Base-by-base conservation (phyloP, 2,797 vertebrate genomes). In the Dendrocincla fuliginosa region DNA sequence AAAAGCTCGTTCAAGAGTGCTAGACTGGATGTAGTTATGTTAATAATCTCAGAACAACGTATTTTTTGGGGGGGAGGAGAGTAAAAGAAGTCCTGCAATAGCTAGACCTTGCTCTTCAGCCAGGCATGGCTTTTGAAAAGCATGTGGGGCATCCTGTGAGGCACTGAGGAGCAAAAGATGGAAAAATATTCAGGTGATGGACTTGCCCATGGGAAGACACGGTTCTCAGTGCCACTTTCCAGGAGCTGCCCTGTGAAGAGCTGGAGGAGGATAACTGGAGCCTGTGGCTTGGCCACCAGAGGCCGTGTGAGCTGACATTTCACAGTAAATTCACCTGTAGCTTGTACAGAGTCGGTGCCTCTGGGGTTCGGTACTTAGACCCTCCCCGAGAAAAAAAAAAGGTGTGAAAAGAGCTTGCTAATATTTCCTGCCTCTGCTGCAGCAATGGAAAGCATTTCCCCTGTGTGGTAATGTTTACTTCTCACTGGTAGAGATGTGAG, bases 171-270 rank as follows among this genome's bases (percentile, higher is more conserved):
- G 20, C 19, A 6, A 49, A n/a, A 28, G 18, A 12, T 13, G 22
- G 47, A 32, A 9, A 16, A 64, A 11, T 30, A 9, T 30, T 22
- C 27, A 19, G 30, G 53, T 50, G 13, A 33, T 35, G 27, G 49
- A 28, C 23, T 23, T 16, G 20, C 28, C 37, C 11, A 0, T 0
- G 3, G 32, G 39, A 46, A 46, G n/a, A 24, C 13, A 1, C 1
- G 0, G 2, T 27, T 85, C 28, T 46, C 13, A 6, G 22, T n/a
- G 52, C 47, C 0, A 3, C 49, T 57, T 64, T 12, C 22, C 32
- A 49, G 59, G 25, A 78, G 42, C 33, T 2, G 3, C 12, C 17
- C 56, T 25, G 56, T 27, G 30, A 69, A 50, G 24, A n/a, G 32
- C 67, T 59, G n/a, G 16, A 7, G 8, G 14, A 57, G 22, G 25